phyloP scores from a whole-genome alignment of 2,113 vertebrate species.

The Rafetus swinhoei region DNA sequence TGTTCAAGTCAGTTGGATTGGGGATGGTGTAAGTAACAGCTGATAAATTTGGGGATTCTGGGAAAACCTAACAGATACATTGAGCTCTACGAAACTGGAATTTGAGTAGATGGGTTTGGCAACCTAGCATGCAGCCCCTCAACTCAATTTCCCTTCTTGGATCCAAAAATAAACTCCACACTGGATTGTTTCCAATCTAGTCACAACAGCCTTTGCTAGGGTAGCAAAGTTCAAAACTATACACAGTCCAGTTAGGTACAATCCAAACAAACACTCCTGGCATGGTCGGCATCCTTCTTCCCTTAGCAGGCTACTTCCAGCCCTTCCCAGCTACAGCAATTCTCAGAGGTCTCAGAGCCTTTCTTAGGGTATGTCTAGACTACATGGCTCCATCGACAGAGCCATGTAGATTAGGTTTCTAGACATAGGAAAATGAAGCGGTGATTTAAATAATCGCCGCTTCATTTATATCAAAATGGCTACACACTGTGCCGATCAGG shows the following conservation, averaged over 20 bases:
- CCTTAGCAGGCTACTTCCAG: background rate
- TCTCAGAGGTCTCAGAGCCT: background rate
- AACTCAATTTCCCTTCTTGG: background rate
- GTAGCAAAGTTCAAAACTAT: background rate
- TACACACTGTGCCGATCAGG: too few relatives aligned
- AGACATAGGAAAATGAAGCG: too few relatives aligned
- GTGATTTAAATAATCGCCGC: too few relatives aligned
- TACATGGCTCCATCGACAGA: too few relatives aligned
- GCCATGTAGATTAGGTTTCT: too few relatives aligned
- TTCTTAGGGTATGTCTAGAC: too few relatives aligned
- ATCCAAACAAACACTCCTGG: background rate
- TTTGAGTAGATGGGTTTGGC: background rate
- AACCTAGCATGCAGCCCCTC: background rate
- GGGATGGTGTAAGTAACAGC: fast-evolving
- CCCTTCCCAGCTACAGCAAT: background rate
- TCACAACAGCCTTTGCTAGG: background rate
- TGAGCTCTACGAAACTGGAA: background rate
- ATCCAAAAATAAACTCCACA: background rate
- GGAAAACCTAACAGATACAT: fast-evolving
- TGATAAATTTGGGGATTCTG: background rate
- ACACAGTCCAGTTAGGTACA: background rate
- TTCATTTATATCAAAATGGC: too few relatives aligned
- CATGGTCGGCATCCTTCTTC: background rate
- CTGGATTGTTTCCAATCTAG: background rate
- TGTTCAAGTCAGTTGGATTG: fast-evolving